Percentiles rank a stretch among this genome's conserved stretches.
Evolutionary conservation across 1,140 invertebrate species (phyloP).

Genomic region (Charaxes varanes): DNA sequence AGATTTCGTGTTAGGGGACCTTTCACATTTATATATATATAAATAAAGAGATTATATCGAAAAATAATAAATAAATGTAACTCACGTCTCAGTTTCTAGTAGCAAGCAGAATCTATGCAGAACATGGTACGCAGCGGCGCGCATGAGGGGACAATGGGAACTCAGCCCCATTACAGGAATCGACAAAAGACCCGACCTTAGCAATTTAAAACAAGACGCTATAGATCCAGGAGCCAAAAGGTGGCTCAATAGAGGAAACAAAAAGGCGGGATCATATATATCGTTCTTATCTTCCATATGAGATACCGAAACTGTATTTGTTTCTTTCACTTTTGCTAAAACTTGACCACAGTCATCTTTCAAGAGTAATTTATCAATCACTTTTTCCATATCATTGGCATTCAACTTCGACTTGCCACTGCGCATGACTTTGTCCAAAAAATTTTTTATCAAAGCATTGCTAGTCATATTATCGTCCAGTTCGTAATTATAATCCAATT

Average conservation of each 20-base stretch:
- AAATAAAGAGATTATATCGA: no score
- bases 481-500: conserved; percentile 48
- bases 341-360: conserved; percentile 31
- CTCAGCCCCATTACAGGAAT: conserved; percentile 78
- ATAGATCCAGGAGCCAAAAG: conserved; percentile 78
- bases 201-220: conserved; percentile 79
- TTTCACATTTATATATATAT: no score
- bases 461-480: conserved; percentile 19
- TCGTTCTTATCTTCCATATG: conserved; percentile 35
- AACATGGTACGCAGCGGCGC: conserved; percentile 79
- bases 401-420: conserved; percentile 21
- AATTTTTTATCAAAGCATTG: conserved; percentile 29
- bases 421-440: conserved; percentile 24
- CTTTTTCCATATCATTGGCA: conserved; percentile 33
- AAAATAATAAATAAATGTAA: conserved; percentile 9
- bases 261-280: conserved; percentile 83
- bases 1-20: no score
- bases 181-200: conserved; percentile 78
- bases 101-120: conserved; percentile 80
- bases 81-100: conserved; percentile 78
- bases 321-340: conserved; percentile 22
- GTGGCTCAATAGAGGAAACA: conserved; percentile 80
- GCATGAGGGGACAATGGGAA: conserved; percentile 75
- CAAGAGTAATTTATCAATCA: conserved; percentile 29
- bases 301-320: conserved; percentile 27